A percentile compares a stretch with the other conserved stretches of the same genome.
These are phyloP conservation scores for Poeciliopsis occidentalis DNA, from an alignment of 2,113 vertebrate species.

Conservation along the genomic window DNA sequence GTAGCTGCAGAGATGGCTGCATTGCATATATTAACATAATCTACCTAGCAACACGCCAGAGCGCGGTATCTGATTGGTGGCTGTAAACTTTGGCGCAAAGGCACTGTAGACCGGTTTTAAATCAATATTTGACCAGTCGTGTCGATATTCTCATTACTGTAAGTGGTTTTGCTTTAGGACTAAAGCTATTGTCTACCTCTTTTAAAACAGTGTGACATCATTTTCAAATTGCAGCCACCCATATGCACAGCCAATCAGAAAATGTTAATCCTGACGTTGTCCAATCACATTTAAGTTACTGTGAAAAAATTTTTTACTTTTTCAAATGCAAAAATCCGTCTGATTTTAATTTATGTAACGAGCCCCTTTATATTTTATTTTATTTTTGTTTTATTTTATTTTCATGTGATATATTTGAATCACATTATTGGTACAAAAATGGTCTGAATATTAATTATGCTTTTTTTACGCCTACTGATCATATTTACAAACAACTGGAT, in stretches of 20 bases:
- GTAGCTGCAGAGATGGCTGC: slow-evolving; percentile 90
- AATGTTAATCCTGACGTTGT: not conserved
- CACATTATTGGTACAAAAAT: not conserved
- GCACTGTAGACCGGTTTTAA: not conserved
- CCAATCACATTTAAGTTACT: slow-evolving; percentile 43
- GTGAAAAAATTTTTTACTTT: not conserved
- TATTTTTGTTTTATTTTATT: not conserved
- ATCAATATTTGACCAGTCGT: not conserved
- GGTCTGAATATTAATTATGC: not conserved
- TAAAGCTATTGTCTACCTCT: not conserved
- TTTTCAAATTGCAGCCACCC: not conserved
- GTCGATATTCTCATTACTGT: not conserved
- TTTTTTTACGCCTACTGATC: not conserved
- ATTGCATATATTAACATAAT: slow-evolving; percentile 87
- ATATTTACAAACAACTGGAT: not conserved
- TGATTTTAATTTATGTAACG: not conserved
- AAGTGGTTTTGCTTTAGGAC: not conserved
- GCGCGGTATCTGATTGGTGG: slow-evolving; percentile 69
- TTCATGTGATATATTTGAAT: not conserved
- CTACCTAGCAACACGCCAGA: slow-evolving; percentile 83
- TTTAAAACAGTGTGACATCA: not conserved
- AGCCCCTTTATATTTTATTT: not conserved
- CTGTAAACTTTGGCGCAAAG: slow-evolving; percentile 3
- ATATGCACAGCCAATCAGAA: slow-evolving; percentile 61
- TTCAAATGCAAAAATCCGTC: not conserved